Evolutionary conservation across 2,797 vertebrate genomes (phyloP).

Genomic region (Phataginus tetradactyla): DNA sequence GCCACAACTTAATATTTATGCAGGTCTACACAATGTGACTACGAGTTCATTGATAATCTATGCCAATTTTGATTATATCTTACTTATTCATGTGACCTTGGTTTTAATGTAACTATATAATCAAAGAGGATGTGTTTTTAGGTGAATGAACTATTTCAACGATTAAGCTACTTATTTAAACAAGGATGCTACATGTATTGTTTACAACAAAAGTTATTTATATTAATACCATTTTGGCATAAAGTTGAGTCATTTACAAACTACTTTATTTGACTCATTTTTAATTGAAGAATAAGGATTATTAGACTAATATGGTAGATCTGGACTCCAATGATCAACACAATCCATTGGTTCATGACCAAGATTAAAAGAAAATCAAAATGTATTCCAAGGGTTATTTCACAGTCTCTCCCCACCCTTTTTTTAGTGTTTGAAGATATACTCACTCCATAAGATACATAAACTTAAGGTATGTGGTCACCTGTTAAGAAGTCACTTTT

Average conservation of each 20-base stretch:
- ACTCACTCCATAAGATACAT: background rate
- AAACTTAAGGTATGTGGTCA: background rate
- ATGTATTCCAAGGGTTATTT: background rate
- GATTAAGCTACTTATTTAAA: background rate
- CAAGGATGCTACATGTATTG: background rate
- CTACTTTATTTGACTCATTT: background rate
- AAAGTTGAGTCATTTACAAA: background rate
- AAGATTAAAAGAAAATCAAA: background rate
- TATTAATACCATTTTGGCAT: background rate
- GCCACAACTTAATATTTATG: background rate
- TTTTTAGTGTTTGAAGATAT: background rate
- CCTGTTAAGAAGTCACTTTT: background rate
- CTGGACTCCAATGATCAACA: background rate
- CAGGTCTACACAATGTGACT: background rate
- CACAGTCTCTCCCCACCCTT: background rate
- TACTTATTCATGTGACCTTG: background rate
- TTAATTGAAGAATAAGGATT: background rate
- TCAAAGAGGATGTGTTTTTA: background rate
- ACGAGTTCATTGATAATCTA: background rate
- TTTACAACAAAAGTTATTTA: background rate
- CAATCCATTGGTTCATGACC: background rate
- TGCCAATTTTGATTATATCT: background rate
- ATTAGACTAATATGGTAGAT: background rate
- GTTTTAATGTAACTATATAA: background rate
- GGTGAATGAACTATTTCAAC: background rate